Evolutionary conservation across 2,888 invertebrate genomes (phyloP).

Genomic region (Caenorhabditis japonica): DNA sequence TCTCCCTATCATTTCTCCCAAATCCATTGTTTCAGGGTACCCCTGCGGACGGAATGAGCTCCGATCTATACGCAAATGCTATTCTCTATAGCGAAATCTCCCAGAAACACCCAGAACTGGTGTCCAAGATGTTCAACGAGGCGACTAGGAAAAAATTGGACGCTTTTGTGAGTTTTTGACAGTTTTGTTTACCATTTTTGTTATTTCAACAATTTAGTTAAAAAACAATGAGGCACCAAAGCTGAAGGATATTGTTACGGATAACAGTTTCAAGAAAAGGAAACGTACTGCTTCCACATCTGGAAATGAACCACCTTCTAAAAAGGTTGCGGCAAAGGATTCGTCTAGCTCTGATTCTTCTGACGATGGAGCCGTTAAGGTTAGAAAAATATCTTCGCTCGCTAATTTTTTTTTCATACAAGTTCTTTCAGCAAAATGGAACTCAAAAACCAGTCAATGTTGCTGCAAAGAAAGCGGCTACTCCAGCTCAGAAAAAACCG

Average conservation of each 20-base stretch:
- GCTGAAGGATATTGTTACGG: conserved; percentile 45
- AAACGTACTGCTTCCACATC: conserved; percentile 48
- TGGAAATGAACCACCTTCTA: conserved; percentile 56
- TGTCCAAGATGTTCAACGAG: conserved; percentile 53
- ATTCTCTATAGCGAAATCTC: conserved; percentile 55
- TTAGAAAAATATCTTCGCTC: not conserved
- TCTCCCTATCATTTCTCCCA: no score
- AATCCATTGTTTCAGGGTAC: conserved; percentile 36
- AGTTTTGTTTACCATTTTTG: conserved; percentile 8
- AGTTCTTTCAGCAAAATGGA: conserved; percentile 21
- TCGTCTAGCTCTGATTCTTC: conserved; percentile 53
- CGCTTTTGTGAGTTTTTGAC: conserved; percentile 52
- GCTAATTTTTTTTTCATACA: not conserved
- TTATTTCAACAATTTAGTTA: conserved; percentile 22
- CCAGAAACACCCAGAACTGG: conserved; percentile 44
- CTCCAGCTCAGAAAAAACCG: conserved; percentile 22
- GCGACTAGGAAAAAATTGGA: conserved; percentile 49
- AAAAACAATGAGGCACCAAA: conserved; percentile 52
- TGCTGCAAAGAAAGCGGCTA: conserved; percentile 23
- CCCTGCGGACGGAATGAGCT: conserved; percentile 31
- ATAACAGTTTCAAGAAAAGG: conserved; percentile 37
- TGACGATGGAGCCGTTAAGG: conserved; percentile 44
- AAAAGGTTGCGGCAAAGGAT: conserved; percentile 53
- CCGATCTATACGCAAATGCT: conserved; percentile 53
- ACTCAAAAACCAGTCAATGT: conserved; percentile 42